Evolutionary conservation across 2,113 vertebrate genomes (phyloP), one percentile per base, ranked within the genome.

Genomic region (Montifringilla adamsi): DNA sequence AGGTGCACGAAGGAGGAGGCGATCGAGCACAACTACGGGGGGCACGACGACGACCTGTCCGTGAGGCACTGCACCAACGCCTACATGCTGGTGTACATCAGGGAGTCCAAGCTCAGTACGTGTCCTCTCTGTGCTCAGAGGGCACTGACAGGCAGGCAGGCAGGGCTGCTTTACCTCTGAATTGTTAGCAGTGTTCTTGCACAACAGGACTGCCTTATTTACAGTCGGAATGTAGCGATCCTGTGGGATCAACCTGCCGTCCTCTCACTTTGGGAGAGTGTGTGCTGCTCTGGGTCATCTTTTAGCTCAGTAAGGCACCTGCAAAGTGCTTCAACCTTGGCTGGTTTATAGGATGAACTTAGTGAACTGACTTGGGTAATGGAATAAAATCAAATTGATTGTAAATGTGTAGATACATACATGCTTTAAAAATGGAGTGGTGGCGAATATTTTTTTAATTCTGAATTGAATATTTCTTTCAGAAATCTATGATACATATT

Each of bases 71-170:
- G 99, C 97, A 99, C 99, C 8, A 99, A 99, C 4, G 99, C 99
- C 0, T 99, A 99, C 97, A 99, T 99, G 99, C 96, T 99, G 98
- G 99, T 99, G 52, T 99, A 99, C 96, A 99, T 99, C 97, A 98
- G 99, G 82, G 99, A 99, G 95, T 99, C 99, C 59, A 99, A 99
- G 96, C 98, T 99, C 91, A 99, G 99, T 99, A 97, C 95, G 99
- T 98, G 56, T 66, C 6, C 41, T 14, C 31, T 7, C 0, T 8
- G 12, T 59, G 39, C 41, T 33, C 84, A 4, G 5, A 7, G 41
- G 73, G 73, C 10, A 1, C 3, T 9, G 4, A 1, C 6, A 5
- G 35, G 11, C 37, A 27, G 49, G 21, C 5, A 9, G 13, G 4
- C 50, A 18, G 11, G 37, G 13, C 41, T 93, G 0, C 5, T 60